Conservation (phyloP, 2,888 invertebrate genomes). For the Cremastinae sp. region DNA sequence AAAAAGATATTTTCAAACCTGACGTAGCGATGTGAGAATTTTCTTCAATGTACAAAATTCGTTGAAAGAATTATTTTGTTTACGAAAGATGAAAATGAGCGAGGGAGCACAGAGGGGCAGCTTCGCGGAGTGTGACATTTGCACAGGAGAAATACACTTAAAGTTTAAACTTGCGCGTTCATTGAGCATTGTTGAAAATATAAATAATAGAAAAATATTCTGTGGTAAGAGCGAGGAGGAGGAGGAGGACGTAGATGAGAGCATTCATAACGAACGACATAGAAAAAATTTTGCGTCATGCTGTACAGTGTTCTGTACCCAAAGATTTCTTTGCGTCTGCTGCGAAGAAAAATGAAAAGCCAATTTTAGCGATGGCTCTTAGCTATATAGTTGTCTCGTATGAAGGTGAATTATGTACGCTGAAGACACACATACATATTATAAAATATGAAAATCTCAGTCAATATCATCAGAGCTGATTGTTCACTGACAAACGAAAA, state of each 20-base stretch:
- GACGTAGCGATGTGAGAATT: neutral
- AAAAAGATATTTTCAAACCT: constrained; percentile 7
- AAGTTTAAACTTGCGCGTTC: too few relatives aligned
- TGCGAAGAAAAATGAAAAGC: constrained; percentile 35
- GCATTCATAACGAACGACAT: too few relatives aligned
- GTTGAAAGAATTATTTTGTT: neutral
- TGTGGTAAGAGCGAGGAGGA: too few relatives aligned
- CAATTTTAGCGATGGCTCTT: constrained; percentile 49
- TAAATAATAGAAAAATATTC: too few relatives aligned
- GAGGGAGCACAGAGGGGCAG: too few relatives aligned
- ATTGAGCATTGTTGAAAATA: too few relatives aligned
- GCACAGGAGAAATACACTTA: too few relatives aligned
- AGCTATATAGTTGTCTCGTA: constrained; percentile 43
- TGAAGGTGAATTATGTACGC: constrained; percentile 30
- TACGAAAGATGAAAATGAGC: too few relatives aligned
- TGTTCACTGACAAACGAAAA: constrained; percentile 60
- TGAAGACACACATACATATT: constrained; percentile 35
- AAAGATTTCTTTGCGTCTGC: constrained; percentile 2
- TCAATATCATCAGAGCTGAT: constrained; percentile 59
- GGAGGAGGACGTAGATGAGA: too few relatives aligned
- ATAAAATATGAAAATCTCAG: constrained; percentile 52
- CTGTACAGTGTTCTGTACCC: too few relatives aligned
- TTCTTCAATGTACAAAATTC: neutral
- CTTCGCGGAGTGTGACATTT: too few relatives aligned
- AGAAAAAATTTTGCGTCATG: too few relatives aligned